phyloP scores from a whole-genome alignment of 2,888 invertebrate genomes.

The Limnephilus lunatus region DNA sequence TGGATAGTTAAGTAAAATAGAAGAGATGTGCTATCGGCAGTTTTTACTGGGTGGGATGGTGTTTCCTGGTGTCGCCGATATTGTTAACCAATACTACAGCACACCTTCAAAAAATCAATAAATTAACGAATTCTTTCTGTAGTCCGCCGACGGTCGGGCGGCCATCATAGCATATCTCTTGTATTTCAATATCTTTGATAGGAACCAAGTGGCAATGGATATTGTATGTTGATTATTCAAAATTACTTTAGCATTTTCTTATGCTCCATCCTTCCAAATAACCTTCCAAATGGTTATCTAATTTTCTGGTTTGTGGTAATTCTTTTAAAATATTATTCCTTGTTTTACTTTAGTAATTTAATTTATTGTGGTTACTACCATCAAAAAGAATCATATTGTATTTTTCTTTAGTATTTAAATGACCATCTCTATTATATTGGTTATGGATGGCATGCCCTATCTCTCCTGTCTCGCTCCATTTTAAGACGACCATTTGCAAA shows the following conservation, averaged over 20 bases:
- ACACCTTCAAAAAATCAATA: too few relatives aligned
- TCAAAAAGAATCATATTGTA: slow-evolving; percentile 82
- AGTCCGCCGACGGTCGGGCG: too few relatives aligned
- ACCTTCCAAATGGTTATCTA: slow-evolving; percentile 69
- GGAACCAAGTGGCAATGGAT: slow-evolving; percentile 78
- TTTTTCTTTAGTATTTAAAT: slow-evolving; percentile 69
- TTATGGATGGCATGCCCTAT: slow-evolving; percentile 86
- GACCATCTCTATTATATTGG: slow-evolving; percentile 88
- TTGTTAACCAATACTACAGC: too few relatives aligned
- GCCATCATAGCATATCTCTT: too few relatives aligned
- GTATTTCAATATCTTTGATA: too few relatives aligned
- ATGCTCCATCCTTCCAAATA: slow-evolving; percentile 78
- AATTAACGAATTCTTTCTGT: too few relatives aligned
- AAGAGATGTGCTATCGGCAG: too few relatives aligned
- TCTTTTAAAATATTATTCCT: neutral
- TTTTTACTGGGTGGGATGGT: too few relatives aligned
- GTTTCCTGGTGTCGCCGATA: too few relatives aligned
- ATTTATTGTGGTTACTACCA: slow-evolving; percentile 76
- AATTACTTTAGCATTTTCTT: slow-evolving; percentile 72
- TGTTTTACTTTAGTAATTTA: neutral
- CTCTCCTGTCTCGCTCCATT: slow-evolving; percentile 76
- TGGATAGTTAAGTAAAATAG: too few relatives aligned
- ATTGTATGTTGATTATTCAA: slow-evolving; percentile 89
- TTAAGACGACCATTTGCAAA: slow-evolving; percentile 88
- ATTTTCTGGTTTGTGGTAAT: slow-evolving; percentile 69